phyloP scores from a whole-genome alignment of 1,140 invertebrate genomes.

The Bombus waltoni region DNA sequence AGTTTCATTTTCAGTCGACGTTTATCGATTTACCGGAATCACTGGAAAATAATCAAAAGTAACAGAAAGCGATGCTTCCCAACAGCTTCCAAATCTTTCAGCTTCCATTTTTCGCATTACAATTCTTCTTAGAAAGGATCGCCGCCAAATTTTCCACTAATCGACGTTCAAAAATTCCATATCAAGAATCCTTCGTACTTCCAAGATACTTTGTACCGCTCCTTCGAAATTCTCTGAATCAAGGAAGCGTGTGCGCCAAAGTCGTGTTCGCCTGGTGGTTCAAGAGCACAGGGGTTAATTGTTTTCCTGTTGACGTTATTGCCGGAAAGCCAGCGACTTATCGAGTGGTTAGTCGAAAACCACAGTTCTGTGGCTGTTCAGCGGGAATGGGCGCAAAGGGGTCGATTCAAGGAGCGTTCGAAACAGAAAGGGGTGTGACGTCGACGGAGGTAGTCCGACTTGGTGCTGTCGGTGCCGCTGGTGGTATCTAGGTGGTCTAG shows the following conservation, averaged over 20 bases:
- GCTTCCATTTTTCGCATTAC: no score
- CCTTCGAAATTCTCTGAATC: not conserved
- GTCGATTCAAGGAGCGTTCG: not conserved
- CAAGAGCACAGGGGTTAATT: slow-evolving; percentile 45
- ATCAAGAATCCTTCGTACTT: not conserved
- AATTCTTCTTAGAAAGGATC: no score
- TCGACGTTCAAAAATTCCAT: not conserved
- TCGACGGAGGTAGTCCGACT: slow-evolving; percentile 4
- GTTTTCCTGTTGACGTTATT: slow-evolving; percentile 48
- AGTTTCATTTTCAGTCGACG: no score
- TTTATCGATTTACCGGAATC: no score
- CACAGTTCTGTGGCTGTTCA: slow-evolving; percentile 65
- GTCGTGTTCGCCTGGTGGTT: not conserved
- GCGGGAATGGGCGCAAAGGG: slow-evolving; percentile 41
- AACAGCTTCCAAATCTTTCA: no score
- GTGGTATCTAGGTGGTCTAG: slow-evolving; percentile 26
- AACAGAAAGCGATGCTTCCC: no score
- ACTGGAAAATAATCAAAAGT: no score
- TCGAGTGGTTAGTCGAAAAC: slow-evolving; percentile 66
- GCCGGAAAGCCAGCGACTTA: slow-evolving; percentile 52
- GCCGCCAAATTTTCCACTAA: not conserved
- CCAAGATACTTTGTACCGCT: not conserved
- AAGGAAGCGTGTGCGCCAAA: no score
- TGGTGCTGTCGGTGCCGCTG: not conserved
- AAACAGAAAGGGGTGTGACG: slow-evolving; percentile 10